Evolutionary conservation across 53 echinoderm and acorn worm genomes (phyloP), one percentile per base, ranked within the genome.

Genomic region (Holothuria leucospilota): DNA sequence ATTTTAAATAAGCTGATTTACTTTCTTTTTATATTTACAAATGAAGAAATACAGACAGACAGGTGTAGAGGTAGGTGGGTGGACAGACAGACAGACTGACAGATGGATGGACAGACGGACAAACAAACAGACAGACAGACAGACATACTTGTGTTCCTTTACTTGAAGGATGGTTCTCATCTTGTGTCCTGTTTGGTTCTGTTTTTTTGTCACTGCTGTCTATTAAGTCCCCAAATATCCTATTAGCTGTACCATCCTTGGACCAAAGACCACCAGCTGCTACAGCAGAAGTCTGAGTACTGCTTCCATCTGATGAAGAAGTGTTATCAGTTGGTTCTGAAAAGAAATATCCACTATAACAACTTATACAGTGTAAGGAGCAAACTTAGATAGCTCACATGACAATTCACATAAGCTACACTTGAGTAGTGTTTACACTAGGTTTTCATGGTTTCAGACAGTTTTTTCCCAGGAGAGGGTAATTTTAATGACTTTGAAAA

Each of bases 121-220:
- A 86, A 4, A 26, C 16, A 71, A 23, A 27, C 75, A 23, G 53
- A 38, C 26, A n/a, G 6, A n/a, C n/a, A 29, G 42, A 6, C 77
- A 77, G 25, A 30, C 13, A 15, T 84, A 79, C 85, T 52, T 92
- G 80, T 15, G 29, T 59, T 27, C 77, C 85, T 29, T 77, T 94
- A 68, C 82, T 81, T 60, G 26, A 6, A 26, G 25, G 75, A 20
- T 82, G 71, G 29, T 86, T 85, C 30, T 81, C 67, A 1, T 78
- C 86, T 27, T 53, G 71, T 30, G 94, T 96, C 91, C 94, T 94
- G 75, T 94, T 84, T 64, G 93, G 92, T 73, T 90, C 82, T 24
- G 91, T 91, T 67, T 92, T 91, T 58, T 89, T 87, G 27, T 59
- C 83, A 39, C 53, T 84, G 1, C 18, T 29, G 20, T 86, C 85